Conservation (phyloP, 2,797 vertebrate species). For the Myiotriccus ornatus region DNA sequence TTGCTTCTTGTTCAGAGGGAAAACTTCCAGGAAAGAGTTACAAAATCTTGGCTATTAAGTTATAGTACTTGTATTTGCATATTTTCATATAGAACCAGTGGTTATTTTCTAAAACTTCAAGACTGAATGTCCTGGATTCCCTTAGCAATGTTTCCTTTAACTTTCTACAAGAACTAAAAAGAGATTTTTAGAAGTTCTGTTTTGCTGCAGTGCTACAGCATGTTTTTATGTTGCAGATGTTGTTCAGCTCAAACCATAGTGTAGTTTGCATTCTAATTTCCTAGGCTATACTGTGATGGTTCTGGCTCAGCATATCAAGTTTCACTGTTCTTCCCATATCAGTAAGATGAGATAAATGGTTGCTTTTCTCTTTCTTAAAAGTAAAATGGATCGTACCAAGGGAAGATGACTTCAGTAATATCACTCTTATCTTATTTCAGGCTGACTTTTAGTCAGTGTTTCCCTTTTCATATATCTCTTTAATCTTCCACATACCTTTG, state of each 20-base stretch:
- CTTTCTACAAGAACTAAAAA: background rate
- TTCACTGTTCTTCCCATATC: background rate
- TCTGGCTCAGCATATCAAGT: background rate
- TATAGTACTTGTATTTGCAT: background rate
- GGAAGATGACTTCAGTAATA: background rate
- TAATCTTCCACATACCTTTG: background rate
- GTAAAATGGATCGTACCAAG: background rate
- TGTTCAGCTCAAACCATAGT: background rate
- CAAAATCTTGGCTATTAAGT: background rate
- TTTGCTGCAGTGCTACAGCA: background rate
- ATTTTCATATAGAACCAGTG: background rate
- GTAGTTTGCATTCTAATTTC: background rate
- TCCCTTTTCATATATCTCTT: background rate
- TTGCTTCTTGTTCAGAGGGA: background rate
- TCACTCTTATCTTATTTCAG: background rate
- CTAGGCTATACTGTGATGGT: background rate
- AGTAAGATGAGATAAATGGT: background rate
- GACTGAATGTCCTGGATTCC: background rate
- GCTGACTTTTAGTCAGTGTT: background rate
- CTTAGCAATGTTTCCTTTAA: background rate
- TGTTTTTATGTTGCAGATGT: background rate
- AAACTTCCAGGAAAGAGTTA: background rate
- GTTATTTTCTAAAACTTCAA: background rate
- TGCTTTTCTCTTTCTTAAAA: background rate
- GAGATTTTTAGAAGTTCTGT: background rate